Conservation (phyloP, 2,888 invertebrate species). For the Pheosia gnoma region DNA sequence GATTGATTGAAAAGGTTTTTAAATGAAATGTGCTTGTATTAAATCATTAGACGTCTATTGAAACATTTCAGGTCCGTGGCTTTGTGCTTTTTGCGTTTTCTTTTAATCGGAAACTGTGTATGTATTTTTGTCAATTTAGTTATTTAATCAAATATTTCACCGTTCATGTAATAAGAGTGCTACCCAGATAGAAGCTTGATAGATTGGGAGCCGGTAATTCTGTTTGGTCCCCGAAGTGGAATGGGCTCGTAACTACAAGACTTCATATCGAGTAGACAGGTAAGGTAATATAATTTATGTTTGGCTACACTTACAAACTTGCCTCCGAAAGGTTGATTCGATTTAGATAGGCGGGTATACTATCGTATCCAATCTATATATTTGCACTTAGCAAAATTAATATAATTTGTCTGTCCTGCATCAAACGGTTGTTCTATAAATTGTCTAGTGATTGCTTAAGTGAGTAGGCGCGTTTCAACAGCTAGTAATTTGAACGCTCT, state of each 20-base stretch:
- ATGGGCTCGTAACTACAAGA: conserved; percentile 34
- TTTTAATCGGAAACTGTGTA: too few species aligned
- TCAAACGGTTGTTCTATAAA: background rate
- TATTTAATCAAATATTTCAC: too few species aligned
- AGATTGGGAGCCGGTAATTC: conserved; percentile 37
- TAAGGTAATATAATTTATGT: conserved; percentile 51
- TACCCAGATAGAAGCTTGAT: conserved; percentile 8
- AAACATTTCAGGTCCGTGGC: too few species aligned
- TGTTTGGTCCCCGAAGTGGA: conserved; percentile 34
- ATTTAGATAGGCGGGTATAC: conserved; percentile 35
- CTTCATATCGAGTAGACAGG: conserved; percentile 39
- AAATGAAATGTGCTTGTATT: too few species aligned
- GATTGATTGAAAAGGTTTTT: too few species aligned
- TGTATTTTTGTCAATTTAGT: too few species aligned
- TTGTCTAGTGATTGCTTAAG: background rate
- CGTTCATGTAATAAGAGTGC: background rate
- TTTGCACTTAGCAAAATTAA: conserved; percentile 29
- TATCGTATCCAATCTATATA: conserved; percentile 10
- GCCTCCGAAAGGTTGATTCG: conserved; percentile 37
- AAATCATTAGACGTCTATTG: too few species aligned
- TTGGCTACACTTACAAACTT: conserved; percentile 38
- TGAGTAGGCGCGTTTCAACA: background rate
- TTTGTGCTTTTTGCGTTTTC: too few species aligned
- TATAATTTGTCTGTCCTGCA: conserved; percentile 4
- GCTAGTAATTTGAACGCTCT: background rate